These are phyloP conservation scores for Axinella damicornis DNA, from an alignment of 37 sponge, comb jelly and placozoan genomes.

Conservation along the genomic window DNA sequence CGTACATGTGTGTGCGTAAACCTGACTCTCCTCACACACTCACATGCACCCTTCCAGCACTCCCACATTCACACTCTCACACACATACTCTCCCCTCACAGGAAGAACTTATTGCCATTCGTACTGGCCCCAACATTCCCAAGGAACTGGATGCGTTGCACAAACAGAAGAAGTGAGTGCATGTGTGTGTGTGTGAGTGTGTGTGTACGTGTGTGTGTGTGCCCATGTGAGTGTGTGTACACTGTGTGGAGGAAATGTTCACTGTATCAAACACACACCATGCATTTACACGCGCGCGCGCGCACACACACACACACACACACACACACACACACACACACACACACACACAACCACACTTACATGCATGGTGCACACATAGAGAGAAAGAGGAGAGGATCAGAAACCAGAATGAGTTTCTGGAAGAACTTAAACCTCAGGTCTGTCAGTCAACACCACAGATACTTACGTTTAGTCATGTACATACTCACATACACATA, in stretches of 20 bases:
- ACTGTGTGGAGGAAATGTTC: no score
- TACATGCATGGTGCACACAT: neutral
- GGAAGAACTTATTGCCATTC: slow-evolving; percentile 39
- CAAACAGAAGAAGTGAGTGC: slow-evolving; percentile 26
- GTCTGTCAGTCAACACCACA: neutral
- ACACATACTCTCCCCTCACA: slow-evolving; percentile 1
- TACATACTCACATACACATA: no score
- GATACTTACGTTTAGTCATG: no score
- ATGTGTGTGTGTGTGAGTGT: no score
- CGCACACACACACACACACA: no score
- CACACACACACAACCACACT: no score
- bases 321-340: no score
- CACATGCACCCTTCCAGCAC: neutral
- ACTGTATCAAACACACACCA: no score
- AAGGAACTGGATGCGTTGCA: slow-evolving; percentile 56
- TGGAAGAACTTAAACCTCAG: slow-evolving; percentile 15
- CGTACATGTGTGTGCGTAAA: no score
- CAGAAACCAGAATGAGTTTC: neutral
- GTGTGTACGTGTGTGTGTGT: no score
- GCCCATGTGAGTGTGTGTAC: no score
- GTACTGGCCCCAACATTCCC: slow-evolving; percentile 52
- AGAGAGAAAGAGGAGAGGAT: slow-evolving; percentile 24
- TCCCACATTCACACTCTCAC: neutral
- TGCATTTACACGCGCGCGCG: no score
- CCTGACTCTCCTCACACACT: neutral